These are phyloP conservation scores for Harlomillsia oculata DNA, from an alignment of 1,140 invertebrate species.

Conservation along the genomic window DNA sequence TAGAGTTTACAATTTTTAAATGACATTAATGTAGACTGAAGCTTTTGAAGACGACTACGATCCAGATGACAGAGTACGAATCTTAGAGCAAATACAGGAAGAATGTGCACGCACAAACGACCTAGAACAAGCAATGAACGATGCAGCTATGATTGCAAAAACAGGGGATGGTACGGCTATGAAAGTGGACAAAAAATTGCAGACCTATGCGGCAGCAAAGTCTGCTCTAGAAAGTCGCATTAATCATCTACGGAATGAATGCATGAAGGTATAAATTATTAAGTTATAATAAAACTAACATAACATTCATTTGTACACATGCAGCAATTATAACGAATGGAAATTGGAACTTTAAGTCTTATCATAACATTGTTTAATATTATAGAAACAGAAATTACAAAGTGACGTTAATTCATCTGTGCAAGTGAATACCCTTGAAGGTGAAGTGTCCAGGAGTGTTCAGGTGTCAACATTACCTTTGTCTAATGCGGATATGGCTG, in stretches of 20 bases:
- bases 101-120: conserved; percentile 5
- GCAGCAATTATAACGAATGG: too few species aligned
- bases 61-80: not conserved
- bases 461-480: conserved; percentile 43
- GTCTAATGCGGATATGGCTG: not conserved
- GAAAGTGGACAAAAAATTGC: too few species aligned
- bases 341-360: too few species aligned
- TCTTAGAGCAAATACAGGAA: conserved; percentile 14
- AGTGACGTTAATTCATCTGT: conserved; percentile 15
- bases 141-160: not conserved
- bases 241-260: too few species aligned
- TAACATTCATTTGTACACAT: too few species aligned
- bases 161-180: too few species aligned
- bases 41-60: conserved; percentile 2
- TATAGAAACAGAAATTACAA: not conserved
- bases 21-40: not conserved
- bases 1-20: not conserved
- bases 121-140: conserved; percentile 14
- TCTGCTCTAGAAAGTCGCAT: too few species aligned
- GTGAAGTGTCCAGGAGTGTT: conserved; percentile 5
- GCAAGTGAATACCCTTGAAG: conserved; percentile 25
- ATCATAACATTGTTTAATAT: too few species aligned
- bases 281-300: too few species aligned
- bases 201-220: too few species aligned
- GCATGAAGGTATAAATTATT: too few species aligned